Evolutionary conservation across 2,113 vertebrate species (phyloP).

Genomic region (Cyphomyrus discorhynchus): DNA sequence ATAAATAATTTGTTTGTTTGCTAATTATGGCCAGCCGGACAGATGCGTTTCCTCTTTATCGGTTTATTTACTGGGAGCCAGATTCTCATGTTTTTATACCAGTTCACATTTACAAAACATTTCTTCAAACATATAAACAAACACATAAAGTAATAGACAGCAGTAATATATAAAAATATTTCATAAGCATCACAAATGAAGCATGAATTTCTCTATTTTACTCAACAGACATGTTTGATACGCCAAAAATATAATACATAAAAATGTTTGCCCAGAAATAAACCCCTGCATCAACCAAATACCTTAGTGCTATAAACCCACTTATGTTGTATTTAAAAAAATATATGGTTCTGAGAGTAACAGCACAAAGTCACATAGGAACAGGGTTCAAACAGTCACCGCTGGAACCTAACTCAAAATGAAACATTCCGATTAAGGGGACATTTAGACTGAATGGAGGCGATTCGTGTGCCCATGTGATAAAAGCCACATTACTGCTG

Average conservation of each 20-base stretch:
- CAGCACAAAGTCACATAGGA: not conserved
- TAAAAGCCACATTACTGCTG: not conserved
- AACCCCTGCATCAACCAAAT: not conserved
- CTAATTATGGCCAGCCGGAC: not conserved
- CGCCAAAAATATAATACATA: not conserved
- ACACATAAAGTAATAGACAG: not conserved
- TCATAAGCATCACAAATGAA: not conserved
- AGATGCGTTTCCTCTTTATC: not conserved
- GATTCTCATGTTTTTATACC: not conserved
- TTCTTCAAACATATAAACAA: not conserved
- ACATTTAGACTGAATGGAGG: not conserved
- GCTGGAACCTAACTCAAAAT: not conserved
- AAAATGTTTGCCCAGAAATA: not conserved
- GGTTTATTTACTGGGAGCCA: not conserved
- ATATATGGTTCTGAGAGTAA: not conserved
- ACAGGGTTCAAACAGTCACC: not conserved
- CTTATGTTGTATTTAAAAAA: not conserved
- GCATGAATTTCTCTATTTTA: not conserved
- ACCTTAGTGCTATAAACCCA: not conserved
- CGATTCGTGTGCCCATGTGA: not conserved
- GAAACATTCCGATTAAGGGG: not conserved
- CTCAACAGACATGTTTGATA: not conserved
- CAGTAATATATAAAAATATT: not conserved
- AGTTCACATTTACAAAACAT: not conserved
- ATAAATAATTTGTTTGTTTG: not conserved